phyloP scores from a whole-genome alignment of 2,113 vertebrate genomes.

The Myrmophylax atrothorax region DNA sequence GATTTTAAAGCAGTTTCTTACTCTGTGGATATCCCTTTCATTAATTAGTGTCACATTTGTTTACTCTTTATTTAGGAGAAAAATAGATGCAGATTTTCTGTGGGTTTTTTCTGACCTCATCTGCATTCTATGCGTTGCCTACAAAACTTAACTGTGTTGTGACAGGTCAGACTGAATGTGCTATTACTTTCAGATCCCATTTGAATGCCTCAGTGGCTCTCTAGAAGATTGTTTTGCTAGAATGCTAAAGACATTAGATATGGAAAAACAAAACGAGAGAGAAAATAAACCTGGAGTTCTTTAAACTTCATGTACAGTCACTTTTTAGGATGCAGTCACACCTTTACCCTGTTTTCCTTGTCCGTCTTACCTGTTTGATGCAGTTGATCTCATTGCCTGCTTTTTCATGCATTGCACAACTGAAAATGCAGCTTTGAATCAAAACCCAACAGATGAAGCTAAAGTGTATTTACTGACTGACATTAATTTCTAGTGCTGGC shows the following conservation, averaged over 20 bases:
- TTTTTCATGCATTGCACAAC: not conserved
- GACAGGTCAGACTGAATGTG: not conserved
- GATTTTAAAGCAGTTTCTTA: not conserved
- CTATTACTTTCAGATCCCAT: not conserved
- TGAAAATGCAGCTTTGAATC: constrained; percentile 8
- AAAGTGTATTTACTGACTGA: constrained; percentile 32
- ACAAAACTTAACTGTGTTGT: not conserved
- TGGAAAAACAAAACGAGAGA: not conserved
- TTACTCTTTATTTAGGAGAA: constrained; percentile 2
- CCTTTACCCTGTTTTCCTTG: not conserved
- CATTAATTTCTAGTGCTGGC: constrained; percentile 82
- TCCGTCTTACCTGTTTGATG: not conserved
- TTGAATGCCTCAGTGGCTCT: not conserved
- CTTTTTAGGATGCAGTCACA: constrained; percentile 24
- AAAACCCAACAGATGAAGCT: not conserved
- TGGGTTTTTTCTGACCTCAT: constrained; percentile 7
- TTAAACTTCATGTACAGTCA: not conserved
- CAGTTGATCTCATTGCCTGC: not conserved
- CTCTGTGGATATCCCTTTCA: not conserved
- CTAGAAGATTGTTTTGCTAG: not conserved
- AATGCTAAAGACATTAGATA: not conserved
- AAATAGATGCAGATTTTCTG: not conserved
- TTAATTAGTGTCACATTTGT: not conserved
- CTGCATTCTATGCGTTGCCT: not conserved
- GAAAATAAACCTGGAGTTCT: not conserved